These are phyloP conservation scores for Onthophagus taurus DNA, from an alignment of 1,140 invertebrate species.

Conservation along the genomic window DNA sequence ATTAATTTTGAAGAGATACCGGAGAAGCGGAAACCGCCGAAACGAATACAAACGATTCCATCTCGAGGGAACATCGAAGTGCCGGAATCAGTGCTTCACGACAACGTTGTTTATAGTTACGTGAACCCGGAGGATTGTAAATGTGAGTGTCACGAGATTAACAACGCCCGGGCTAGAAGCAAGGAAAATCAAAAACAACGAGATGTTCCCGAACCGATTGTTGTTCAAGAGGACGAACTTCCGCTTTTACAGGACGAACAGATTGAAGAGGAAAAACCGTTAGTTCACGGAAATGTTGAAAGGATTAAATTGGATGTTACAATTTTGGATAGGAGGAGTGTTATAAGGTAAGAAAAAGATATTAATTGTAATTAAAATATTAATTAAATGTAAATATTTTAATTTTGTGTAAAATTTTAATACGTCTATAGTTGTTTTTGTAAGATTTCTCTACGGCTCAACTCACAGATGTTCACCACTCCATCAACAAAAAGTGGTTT, in stretches of 20 bases:
- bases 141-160: constrained; percentile 67
- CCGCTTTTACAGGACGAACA: constrained; percentile 30
- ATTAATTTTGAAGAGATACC: constrained; percentile 80
- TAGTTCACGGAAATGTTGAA: constrained; percentile 6
- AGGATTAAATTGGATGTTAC: constrained; percentile 18
- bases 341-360: constrained; percentile 20
- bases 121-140: constrained; percentile 75
- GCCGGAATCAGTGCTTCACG: constrained; percentile 28
- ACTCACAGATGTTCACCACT: too few species aligned
- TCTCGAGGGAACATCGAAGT: constrained; percentile 36
- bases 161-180: constrained; percentile 23
- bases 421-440: too few species aligned
- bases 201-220: constrained; percentile 11
- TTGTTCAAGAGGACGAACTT: constrained; percentile 30
- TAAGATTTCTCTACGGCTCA: too few species aligned
- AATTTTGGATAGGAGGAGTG: constrained; percentile 22
- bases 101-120: constrained; percentile 55
- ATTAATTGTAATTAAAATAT: neutral
- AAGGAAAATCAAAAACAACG: constrained; percentile 13
- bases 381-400: neutral
- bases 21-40: constrained; percentile 64
- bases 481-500: too few species aligned
- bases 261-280: constrained; percentile 18
- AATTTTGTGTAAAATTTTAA: too few species aligned
- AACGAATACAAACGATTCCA: constrained; percentile 70